Conservation (phyloP, 2,888 invertebrate species). For the Melinaea menophilus region DNA sequence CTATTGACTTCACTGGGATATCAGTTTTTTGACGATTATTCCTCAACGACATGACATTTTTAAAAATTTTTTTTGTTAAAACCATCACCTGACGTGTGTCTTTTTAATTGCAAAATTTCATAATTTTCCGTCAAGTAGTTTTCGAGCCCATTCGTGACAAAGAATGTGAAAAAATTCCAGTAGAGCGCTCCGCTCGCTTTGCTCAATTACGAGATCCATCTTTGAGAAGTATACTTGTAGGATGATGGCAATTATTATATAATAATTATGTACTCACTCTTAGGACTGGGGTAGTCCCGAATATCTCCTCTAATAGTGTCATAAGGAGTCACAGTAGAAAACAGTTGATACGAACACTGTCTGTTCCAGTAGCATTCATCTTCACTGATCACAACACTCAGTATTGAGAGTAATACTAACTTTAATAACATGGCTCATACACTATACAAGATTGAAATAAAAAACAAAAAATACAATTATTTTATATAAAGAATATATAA, state of each 20-base stretch:
- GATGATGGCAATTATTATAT: background rate
- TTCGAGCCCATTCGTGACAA: no score
- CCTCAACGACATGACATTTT: no score
- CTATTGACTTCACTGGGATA: no score
- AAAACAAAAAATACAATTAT: background rate
- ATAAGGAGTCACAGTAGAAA: constrained; percentile 61
- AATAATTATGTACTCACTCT: constrained; percentile 47
- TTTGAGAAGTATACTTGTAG: no score
- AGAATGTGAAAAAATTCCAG: no score
- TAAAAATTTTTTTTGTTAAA: no score
- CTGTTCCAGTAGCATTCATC: constrained; percentile 57
- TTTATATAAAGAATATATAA: background rate
- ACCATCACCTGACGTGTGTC: no score
- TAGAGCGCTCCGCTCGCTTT: no score
- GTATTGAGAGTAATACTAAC: constrained; percentile 5
- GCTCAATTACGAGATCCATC: no score
- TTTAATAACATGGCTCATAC: constrained; percentile 15
- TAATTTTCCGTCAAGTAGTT: no score
- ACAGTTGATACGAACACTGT: constrained; percentile 47
- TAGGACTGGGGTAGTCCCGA: constrained; percentile 46
- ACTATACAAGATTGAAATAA: background rate
- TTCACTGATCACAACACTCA: constrained; percentile 33
- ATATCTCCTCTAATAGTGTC: constrained; percentile 60
- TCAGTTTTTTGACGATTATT: no score
- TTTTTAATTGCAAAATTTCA: no score